These are phyloP conservation scores for Gobiocypris rarus DNA, from an alignment of 2,113 vertebrate genomes.

Conservation along the genomic window DNA sequence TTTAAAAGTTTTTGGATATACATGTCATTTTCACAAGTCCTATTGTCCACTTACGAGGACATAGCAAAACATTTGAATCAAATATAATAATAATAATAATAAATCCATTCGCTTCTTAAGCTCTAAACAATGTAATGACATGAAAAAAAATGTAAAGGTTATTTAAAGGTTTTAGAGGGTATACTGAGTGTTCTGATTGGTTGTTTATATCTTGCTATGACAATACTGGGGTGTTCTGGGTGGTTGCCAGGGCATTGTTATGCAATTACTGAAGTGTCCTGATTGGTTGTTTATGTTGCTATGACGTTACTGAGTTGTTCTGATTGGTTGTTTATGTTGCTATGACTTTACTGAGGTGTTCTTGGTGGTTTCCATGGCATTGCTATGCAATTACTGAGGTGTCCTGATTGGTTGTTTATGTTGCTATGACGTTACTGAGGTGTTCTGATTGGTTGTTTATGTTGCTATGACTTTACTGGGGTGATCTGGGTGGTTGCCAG, in stretches of 20 bases:
- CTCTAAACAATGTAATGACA: no score
- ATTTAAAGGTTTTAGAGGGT: no score
- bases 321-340: background rate
- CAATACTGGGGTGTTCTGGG: no score
- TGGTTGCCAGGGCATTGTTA: background rate
- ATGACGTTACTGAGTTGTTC: background rate
- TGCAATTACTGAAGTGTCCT: background rate
- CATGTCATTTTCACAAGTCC: no score
- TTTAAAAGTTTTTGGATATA: no score
- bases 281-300: background rate
- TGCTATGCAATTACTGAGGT: background rate
- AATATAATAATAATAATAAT: no score
- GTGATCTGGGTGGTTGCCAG: background rate
- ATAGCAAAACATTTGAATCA: no score
- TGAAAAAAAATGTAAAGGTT: no score
- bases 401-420: background rate
- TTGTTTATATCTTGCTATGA: no score
- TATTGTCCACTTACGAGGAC: no score
- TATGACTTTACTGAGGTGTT: background rate
- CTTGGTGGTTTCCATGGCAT: background rate
- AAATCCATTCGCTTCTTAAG: no score
- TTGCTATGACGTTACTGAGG: background rate
- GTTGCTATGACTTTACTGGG: background rate
- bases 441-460: background rate
- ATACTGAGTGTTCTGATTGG: no score